Base-by-base conservation (phyloP, 2,888 invertebrate genomes). In the Emmelina monodactyla region DNA sequence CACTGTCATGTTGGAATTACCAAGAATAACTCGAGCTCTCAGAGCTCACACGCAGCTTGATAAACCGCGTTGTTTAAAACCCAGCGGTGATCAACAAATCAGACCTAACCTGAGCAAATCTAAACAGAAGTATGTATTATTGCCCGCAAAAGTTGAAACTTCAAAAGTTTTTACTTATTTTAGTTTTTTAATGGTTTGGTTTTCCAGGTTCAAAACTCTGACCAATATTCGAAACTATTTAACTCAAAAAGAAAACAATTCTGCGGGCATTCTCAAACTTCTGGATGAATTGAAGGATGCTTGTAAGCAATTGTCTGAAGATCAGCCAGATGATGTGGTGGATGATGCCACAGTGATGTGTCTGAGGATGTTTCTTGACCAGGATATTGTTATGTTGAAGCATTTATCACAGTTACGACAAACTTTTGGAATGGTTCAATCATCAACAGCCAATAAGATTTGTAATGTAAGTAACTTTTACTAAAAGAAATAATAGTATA, bases 11-110 rank as follows among this genome's bases (percentile, higher is more conserved):
- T 10, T 63, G 22, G 81, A 83, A 47, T 53, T 83, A 38, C 88
- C 89, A 40, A 82, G 88, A 33, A 78, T 88, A 33, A 86, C 88
- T 7, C 79, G 87, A 45, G 83, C 86, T 12, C 59, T 89, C 1
- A 72, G 89, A 40, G 85, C 84, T 10, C 87, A 85, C 50, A 86
- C 87, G 1, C 71, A 75, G 37, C 53, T 79, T 0, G 79, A 79
- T 34, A 82, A 83, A 35, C 70, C 70, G n/a, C 52, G 72, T 16
- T 64, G 66, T 39, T 49, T 78, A 16, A 76, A 75, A 46, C 62
- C 69, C 3, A 41, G 25, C 11, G 25, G 25, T 4, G 25, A 25
- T 25, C 43, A 16, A 29, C 40, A 22, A 63, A 63, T 35, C 40
- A 52, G 3, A 46, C 48, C 19, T 5, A 9, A 25, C n/a, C 39